Evolutionary conservation across 2,888 invertebrate genomes (phyloP), one percentile per base, ranked within the genome.

Genomic region (Nycteola revayana): DNA sequence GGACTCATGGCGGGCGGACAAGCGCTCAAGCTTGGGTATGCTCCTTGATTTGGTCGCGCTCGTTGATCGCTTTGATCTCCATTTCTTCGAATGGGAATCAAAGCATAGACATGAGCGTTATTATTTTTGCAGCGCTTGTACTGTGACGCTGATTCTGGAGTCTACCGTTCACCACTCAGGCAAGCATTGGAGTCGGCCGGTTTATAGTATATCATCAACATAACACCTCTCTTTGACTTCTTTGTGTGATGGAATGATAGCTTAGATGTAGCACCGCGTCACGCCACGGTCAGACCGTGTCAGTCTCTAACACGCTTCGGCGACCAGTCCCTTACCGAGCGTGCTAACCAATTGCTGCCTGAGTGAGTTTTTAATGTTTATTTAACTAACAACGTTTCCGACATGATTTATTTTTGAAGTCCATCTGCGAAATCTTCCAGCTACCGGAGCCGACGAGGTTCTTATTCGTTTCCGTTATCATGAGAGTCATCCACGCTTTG

Each of bases 11-110:
- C 96, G 78, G 96, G 96, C 87, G 97, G 97, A 90, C 98, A 98
- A 92, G 96, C 97, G 90, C 94, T 98, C 86, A 97, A 98, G 91
- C 93, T 98, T 90, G 98, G 98, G 98, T 98, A 96, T 95, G 93
- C 92, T 66, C 74, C 70, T 73, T 75, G 69, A 71, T 66, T 73
- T 69, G 65, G 68, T 63, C 52, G 49, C 63, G 73, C 77, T 75
- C 78, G 64, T 48, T 55, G 78, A 70, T 62, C 70, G 80, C 74
- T 67, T 79, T 81, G 78, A 84, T 77, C 75, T 77, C 72, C 62
- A 59, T 60, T 62, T 49, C 55, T 51, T 30, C 34, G 28, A 47
- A 57, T 61, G 66, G 71, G 71, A 77, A 76, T 85, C 79, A 81
- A 82, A 81, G 82, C 90, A 83, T 76, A 70, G 76, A 82, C 73